Conservation (phyloP, 2,888 invertebrate species). For the Aphrophora alni region DNA sequence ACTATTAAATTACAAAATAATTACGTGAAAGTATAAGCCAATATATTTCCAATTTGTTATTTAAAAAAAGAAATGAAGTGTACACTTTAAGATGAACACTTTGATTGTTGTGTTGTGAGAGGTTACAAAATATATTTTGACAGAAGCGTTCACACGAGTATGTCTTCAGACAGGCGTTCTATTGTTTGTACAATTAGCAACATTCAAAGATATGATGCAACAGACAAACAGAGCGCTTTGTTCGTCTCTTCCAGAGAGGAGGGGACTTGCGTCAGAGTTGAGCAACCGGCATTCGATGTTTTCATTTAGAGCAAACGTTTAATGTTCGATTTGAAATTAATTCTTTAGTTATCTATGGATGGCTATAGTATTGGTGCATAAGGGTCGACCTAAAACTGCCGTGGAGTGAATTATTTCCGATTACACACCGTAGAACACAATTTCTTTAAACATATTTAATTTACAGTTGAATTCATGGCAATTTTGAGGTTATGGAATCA, state of each 20-base stretch:
- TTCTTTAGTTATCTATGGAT: too few species aligned
- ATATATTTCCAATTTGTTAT: not conserved
- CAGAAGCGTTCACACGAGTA: not conserved
- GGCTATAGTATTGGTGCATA: too few species aligned
- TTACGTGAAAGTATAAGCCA: too few species aligned
- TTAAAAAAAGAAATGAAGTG: not conserved
- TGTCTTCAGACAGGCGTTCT: not conserved
- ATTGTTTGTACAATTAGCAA: not conserved
- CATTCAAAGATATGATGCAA: not conserved
- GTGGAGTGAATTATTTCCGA: too few species aligned
- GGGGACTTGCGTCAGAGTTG: not conserved
- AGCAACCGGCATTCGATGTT: not conserved
- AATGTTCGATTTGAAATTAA: too few species aligned
- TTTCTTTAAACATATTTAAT: too few species aligned
- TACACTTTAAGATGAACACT: not conserved
- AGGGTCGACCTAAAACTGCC: too few species aligned
- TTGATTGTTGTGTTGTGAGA: not conserved
- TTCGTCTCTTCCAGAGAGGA: not conserved
- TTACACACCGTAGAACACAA: too few species aligned
- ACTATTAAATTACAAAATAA: too few species aligned
- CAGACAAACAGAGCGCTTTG: not conserved
- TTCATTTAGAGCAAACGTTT: too few species aligned
- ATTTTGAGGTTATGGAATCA: too few species aligned
- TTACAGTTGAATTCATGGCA: too few species aligned
- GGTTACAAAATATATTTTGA: not conserved